Base-by-base conservation (phyloP, 2,797 vertebrate species). In the Nyctibius grandis region DNA sequence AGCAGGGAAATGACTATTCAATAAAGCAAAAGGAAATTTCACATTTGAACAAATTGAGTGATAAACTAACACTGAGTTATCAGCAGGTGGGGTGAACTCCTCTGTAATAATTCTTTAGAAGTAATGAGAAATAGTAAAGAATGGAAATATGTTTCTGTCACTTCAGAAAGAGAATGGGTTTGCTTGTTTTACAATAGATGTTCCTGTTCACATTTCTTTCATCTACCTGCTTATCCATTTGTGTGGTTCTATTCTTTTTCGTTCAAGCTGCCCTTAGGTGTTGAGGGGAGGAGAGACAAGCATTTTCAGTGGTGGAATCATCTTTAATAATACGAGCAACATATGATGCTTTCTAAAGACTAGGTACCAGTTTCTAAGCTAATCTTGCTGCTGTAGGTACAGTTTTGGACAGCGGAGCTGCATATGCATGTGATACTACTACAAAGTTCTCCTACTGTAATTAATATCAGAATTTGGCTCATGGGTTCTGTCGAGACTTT, bases 391-490 rank as follows among this genome's bases (percentile, higher is more conserved):
- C 56, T 68, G 9, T 51, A 61, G 73, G 50, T 80, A 61, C 12
- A 6, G 12, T 61, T 85, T 73, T 59, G 36, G 88, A 25, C 44
- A 56, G 40, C 2, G 4, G 23, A 84, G 50, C 53, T 7, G 3
- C 53, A 17, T 36, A 8, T 36, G 33, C 40, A 11, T 50, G 2
- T 47, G 68, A 75, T 64, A 44, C 11, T 69, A 11, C 38, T 67
- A 31, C 29, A 28, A 59, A 80, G 47, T 68, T 93, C 31, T 89
- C 14, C 14, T 45, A 33, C 14, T 23, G 21, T 85, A 75, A 80
- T 91, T 96, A 76, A 44, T 61, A 69, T 69, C 73, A 86, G 76
- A 85, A 90, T 85, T 90, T 93, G 91, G 47, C 74, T 76, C 13
- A 33, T 1, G 1, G 47, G 23, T 80, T 88, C 56, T 82, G 36